Base-by-base conservation (phyloP, 2,797 vertebrate species). In the Peromyscus eremicus region DNA sequence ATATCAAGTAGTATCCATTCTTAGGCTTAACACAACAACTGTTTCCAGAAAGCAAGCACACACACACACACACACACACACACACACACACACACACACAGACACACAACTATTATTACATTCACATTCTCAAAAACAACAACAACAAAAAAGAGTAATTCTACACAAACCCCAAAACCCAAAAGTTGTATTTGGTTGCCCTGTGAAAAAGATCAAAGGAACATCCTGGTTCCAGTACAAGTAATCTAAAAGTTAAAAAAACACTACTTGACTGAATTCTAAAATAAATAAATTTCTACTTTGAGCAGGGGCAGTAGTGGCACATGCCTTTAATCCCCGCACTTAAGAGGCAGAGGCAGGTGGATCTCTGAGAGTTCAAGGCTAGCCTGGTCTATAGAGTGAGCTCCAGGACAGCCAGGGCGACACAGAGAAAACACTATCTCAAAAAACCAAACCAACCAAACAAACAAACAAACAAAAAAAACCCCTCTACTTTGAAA, bases 171-270 rank as follows among this genome's bases (percentile, higher is more conserved):
- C 32, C 43, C 96, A 95, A 83, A 91, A 90, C 52, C 95, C 34
- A 97, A 89, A 97, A 97, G 82, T 86, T 93, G 4, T 83, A 66
- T 93, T 80, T 97, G 75, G 57, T 2, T 96, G 91, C 97, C 73
- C 57, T 96, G n/a, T 94, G 68, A 89, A 95, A 93, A 49, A 49
- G n/a, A 97, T 66, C 95, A 97, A 97, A 97, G 77, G 68, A 94
- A 95, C 16, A 93, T 75, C n/a, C 89, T 96, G 64, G 90, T 85
- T 96, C 85, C 68, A 95, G 91, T 27, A 96, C 37, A 66, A 21
- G 66, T 79, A 80, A 60, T 77, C 16, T 95, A 93, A 89, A 25
- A 95, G 49, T 93, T 95, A 96, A 89, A 95, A 97, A 95, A 43
- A 49, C 10, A 1, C 27, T 92, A 52, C 94, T 73, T 85, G 91